These are phyloP conservation scores for Yponomeuta evonymella DNA, from an alignment of 2,888 invertebrate species.

Conservation along the genomic window DNA sequence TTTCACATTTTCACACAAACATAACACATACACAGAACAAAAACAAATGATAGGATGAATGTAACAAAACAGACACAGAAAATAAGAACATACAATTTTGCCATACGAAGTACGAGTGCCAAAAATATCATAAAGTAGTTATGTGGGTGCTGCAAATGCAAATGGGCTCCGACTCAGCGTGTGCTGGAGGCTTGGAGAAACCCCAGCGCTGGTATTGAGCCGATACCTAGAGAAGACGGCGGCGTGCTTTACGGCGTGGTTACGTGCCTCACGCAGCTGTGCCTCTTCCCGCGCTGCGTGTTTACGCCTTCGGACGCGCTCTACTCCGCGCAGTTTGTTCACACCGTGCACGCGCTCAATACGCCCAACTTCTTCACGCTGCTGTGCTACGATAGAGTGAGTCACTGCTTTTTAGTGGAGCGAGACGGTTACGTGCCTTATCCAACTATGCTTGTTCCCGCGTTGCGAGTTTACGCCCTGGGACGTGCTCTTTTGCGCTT, in stretches of 20 bases:
- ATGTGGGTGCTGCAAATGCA: no score
- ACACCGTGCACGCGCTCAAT: constrained; percentile 94
- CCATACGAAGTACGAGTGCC: no score
- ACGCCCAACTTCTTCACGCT: constrained; percentile 99
- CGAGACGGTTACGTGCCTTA: constrained; percentile 96
- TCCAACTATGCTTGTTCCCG: constrained; percentile 97
- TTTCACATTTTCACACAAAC: no score
- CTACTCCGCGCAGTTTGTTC: constrained; percentile 98
- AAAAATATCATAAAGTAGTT: no score
- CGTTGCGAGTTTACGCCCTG: constrained; percentile 96
- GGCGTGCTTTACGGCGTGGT: constrained; percentile 68
- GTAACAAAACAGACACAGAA: no score
- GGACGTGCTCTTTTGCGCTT: constrained; percentile 97
- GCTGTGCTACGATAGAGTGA: constrained; percentile 96
- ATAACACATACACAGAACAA: no score
- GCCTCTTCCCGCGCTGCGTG: constrained; percentile 97
- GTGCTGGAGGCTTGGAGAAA: no score
- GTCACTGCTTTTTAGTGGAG: constrained; percentile 30
- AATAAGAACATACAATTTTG: no score
- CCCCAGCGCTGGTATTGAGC: no score
- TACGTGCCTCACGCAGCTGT: constrained; percentile 95
- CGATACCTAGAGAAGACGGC: no score
- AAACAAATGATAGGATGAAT: no score
- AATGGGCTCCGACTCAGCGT: no score
- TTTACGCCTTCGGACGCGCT: constrained; percentile 97